These are phyloP conservation scores for Amphipyra tragopoginis DNA, from an alignment of 2,888 invertebrate species.

Conservation along the genomic window DNA sequence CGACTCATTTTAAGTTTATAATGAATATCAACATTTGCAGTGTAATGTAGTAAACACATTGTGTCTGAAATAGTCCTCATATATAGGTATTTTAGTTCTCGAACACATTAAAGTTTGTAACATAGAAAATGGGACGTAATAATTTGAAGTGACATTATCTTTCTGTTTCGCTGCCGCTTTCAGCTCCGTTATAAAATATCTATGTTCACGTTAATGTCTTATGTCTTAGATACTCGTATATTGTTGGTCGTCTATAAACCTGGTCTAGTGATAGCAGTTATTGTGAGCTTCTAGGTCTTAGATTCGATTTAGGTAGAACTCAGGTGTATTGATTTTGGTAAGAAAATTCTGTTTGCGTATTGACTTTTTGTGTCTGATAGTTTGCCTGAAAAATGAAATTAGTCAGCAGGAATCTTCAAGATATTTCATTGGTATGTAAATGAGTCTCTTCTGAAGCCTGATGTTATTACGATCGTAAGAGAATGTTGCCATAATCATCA, in stretches of 20 bases:
- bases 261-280: neutral
- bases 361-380: too few relatives aligned
- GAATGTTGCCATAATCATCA: too few relatives aligned
- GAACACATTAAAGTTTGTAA: conserved; percentile 24
- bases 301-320: too few relatives aligned
- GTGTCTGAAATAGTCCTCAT: conserved; percentile 11
- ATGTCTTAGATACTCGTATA: neutral
- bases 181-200: conserved; percentile 10
- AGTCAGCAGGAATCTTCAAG: too few relatives aligned
- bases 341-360: too few relatives aligned
- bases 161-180: conserved; percentile 31
- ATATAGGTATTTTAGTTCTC: conserved; percentile 20
- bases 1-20: conserved; percentile 12
- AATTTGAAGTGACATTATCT: conserved; percentile 45
- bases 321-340: too few relatives aligned
- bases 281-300: neutral
- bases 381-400: too few relatives aligned
- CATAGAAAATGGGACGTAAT: conserved; percentile 36
- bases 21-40: neutral
- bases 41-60: conserved; percentile 3
- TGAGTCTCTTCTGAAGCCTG: too few relatives aligned
- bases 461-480: too few relatives aligned
- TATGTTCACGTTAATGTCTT: conserved; percentile 23
- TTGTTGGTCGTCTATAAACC: neutral
- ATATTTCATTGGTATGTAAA: too few relatives aligned